Percentiles rank a stretch among this genome's conserved stretches.
phyloP scores from a whole-genome alignment of 2,113 vertebrate genomes.

The Pachycephala philippinensis region DNA sequence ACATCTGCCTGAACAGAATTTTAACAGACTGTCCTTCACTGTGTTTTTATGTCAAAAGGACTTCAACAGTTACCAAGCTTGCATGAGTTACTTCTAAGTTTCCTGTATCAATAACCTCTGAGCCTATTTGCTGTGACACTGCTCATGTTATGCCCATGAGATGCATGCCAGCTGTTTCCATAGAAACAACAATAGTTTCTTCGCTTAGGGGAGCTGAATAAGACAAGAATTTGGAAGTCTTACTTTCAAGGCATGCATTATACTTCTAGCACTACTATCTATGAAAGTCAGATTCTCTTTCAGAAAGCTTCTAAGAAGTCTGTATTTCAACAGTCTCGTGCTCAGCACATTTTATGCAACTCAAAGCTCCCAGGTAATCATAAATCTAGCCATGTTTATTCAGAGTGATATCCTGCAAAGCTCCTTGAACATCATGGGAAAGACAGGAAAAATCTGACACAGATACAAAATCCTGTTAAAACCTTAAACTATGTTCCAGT shows the following conservation, averaged over 20 bases:
- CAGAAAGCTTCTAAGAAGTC: background rate
- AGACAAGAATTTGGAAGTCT: slow-evolving; percentile 5
- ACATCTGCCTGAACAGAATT: slow-evolving; percentile 1
- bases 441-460: background rate
- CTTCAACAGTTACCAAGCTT: slow-evolving; percentile 6
- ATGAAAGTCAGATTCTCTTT: background rate
- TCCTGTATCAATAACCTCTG: slow-evolving; percentile 49
- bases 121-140: slow-evolving; percentile 58
- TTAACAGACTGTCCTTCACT: background rate
- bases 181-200: slow-evolving; percentile 14
- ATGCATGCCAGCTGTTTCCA: slow-evolving; percentile 23
- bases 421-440: background rate
- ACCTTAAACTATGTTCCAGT: background rate
- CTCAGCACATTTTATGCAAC: background rate
- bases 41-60: background rate
- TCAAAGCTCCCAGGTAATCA: background rate
- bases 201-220: background rate
- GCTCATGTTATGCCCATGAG: slow-evolving; percentile 59
- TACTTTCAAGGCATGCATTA: background rate
- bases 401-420: background rate
- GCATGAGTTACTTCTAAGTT: slow-evolving; percentile 60
- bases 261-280: background rate
- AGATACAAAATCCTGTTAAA: background rate
- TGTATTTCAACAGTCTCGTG: background rate
- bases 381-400: background rate